phyloP scores from a whole-genome alignment of 2,888 invertebrate genomes.

The Hypsopygia costalis region DNA sequence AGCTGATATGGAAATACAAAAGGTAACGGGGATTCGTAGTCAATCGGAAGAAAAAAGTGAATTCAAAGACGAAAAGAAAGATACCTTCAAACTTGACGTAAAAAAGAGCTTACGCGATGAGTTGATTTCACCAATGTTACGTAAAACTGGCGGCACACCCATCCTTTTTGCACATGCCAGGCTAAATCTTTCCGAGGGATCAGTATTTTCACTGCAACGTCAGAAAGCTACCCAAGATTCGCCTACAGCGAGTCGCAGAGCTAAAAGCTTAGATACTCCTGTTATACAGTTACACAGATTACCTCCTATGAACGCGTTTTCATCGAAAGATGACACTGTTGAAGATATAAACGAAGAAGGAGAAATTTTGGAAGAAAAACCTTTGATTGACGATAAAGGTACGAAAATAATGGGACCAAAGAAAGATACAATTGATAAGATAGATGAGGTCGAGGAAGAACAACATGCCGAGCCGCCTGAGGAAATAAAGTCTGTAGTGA shows the following conservation, averaged over 20 bases:
- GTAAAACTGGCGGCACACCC: conserved; percentile 88
- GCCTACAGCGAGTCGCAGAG: conserved; percentile 86
- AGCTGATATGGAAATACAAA: conserved; percentile 77
- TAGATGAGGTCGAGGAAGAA: conserved; percentile 79
- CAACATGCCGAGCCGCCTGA: conserved; percentile 47
- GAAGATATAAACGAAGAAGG: conserved; percentile 86
- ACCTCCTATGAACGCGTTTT: conserved; percentile 92
- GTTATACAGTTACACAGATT: conserved; percentile 89
- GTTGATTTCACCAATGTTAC: conserved; percentile 84
- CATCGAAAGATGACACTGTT: conserved; percentile 93
- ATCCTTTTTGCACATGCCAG: conserved; percentile 89
- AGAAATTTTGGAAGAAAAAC: conserved; percentile 81
- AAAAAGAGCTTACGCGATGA: conserved; percentile 83
- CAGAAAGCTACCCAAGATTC: conserved; percentile 88
- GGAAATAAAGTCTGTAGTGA: conserved; percentile 67
- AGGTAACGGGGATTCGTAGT: conserved; percentile 66
- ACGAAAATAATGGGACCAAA: conserved; percentile 31
- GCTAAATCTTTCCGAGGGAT: conserved; percentile 91
- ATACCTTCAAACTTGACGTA: conserved; percentile 46
- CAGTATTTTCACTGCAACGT: conserved; percentile 87
- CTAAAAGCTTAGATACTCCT: conserved; percentile 92
- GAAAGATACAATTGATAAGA: conserved; percentile 62
- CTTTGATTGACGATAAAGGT: conserved; percentile 64
- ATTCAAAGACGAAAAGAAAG: conserved; percentile 46
- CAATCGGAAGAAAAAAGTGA: conserved; percentile 58